phyloP scores from a whole-genome alignment of 2,113 vertebrate genomes.

The Thinocorus orbignyianus region DNA sequence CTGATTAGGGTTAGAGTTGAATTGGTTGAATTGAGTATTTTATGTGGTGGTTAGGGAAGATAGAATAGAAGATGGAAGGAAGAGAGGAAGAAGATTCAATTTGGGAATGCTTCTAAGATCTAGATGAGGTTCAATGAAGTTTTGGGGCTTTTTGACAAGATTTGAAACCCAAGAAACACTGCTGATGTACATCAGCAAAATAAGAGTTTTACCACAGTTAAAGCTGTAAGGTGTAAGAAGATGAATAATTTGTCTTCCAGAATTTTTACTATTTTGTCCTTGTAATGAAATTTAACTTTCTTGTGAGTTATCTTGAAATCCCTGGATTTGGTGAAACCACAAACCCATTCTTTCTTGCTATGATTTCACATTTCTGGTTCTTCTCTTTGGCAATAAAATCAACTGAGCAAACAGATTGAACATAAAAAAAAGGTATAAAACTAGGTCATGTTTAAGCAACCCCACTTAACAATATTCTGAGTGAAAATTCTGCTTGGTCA shows the following conservation, averaged over 20 bases:
- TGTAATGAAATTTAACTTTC: neutral
- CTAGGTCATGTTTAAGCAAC: neutral
- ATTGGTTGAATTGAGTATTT: neutral
- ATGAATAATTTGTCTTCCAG: neutral
- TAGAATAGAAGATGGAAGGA: neutral
- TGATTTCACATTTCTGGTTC: neutral
- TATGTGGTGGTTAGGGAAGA: neutral
- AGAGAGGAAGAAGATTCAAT: neutral
- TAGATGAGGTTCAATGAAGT: neutral
- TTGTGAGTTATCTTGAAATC: neutral
- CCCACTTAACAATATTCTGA: neutral
- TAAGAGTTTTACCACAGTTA: neutral
- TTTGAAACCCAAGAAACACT: neutral
- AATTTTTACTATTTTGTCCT: neutral
- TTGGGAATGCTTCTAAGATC: neutral
- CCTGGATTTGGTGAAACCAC: neutral
- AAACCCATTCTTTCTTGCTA: neutral
- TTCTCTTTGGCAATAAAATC: neutral
- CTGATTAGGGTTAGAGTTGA: neutral
- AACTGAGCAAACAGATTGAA: neutral
- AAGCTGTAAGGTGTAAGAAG: neutral
- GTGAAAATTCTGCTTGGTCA: neutral
- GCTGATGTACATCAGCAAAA: neutral
- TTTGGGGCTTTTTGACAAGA: neutral
- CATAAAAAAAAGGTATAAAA: neutral